Evolutionary conservation across 2,797 vertebrate species (phyloP), one percentile per base, ranked within the genome.

Genomic region (Intellagama lesueurii): DNA sequence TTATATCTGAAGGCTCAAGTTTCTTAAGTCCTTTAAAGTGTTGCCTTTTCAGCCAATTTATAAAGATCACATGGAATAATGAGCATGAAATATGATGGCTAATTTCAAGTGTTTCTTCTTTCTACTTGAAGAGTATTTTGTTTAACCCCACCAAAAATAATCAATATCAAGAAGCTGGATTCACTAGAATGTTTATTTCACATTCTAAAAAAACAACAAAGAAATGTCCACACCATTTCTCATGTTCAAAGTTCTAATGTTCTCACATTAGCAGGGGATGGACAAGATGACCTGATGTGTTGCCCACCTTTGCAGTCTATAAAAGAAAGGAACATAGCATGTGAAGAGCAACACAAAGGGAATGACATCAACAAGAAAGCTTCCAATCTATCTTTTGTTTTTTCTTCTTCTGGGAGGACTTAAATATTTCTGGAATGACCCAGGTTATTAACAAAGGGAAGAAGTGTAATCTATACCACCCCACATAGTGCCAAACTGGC

Each of bases 111-210:
- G 79, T 77, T 91, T 76, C 30, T 81, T 1, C 40, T 0, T 86
- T 52, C 26, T 56, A 60, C 64, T n/a, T 56, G 35, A 75, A 64
- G 9, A 73, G 5, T 9, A 17, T 91, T 28, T 40, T 90, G 60
- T 78, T 0, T 0, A 90, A 64, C 70, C 73, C 82, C 35, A 1
- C 52, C 70, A 56, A 88, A 85, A 88, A 80, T 90, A 1, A 6
- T 28, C 44, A 89, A 72, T 85, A 60, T 85, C n/a, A 90, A 76
- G 86, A 91, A 32, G 52, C 17, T 93, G 60, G 89, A 91, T 87
- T 87, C 91, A 92, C 28, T 49, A 87, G 9, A 22, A 84, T 0
- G 19, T 93, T 94, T 92, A 92, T 94, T 90, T 92, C 78, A 87
- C 49, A 83, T 44, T 90, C 56, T 77, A 78, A 73, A 68, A 80